A percentile compares a stretch with the other conserved stretches of the same genome.
Conservation (phyloP, 2,888 invertebrate species). For the Liopterus haemorrhoidalis region DNA sequence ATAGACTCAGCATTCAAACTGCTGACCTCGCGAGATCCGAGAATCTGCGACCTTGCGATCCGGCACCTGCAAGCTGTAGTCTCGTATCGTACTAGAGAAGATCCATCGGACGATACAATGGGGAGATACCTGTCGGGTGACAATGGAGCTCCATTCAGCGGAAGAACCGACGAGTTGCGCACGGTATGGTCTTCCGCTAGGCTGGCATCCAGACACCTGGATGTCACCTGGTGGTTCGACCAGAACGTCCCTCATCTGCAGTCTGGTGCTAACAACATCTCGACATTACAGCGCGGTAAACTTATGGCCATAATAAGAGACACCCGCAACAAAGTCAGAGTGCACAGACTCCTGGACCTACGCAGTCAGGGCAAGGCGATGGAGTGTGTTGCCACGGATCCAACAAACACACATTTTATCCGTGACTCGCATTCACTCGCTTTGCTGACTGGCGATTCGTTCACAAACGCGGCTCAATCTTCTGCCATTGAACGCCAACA, state of each 20-base stretch:
- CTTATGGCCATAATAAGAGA: too few relatives aligned
- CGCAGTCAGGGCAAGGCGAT: constrained; percentile 6
- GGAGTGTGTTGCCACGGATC: constrained; percentile 9
- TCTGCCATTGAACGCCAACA: constrained; percentile 35
- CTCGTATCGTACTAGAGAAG: too few relatives aligned
- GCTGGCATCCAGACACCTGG: constrained; percentile 27
- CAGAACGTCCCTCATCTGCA: constrained; percentile 18
- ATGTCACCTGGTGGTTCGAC: constrained; percentile 7
- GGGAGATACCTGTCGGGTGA: constrained; percentile 5
- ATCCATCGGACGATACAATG: neutral
- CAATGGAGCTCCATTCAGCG: neutral
- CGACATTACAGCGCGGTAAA: too few relatives aligned
- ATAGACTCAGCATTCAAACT: constrained; percentile 10
- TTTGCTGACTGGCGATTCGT: constrained; percentile 43
- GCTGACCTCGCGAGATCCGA: neutral
- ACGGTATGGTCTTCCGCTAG: constrained; percentile 31
- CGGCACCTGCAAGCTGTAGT: too few relatives aligned
- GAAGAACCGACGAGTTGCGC: constrained; percentile 13
- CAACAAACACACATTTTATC: constrained; percentile 35
- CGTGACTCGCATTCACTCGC: constrained; percentile 31
- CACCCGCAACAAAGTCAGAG: too few relatives aligned
- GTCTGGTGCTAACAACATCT: constrained; percentile 8
- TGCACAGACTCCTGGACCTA: neutral
- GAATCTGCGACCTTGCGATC: too few relatives aligned
- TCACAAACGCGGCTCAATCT: constrained; percentile 37